Conservation (phyloP, 2,797 vertebrate genomes). For the Harpagifer antarcticus region DNA sequence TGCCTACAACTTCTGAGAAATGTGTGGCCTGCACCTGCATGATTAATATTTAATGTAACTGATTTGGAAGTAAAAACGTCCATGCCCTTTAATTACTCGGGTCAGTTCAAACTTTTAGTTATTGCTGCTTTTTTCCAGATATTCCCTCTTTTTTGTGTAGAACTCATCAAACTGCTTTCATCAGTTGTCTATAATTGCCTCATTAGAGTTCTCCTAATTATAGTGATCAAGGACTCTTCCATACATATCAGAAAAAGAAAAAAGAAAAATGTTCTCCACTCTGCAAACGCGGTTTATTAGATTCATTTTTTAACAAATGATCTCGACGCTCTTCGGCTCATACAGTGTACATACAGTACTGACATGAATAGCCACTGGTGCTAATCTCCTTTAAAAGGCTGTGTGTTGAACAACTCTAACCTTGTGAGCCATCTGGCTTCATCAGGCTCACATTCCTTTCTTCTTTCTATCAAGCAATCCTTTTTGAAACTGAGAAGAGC, state of each 20-base stretch:
- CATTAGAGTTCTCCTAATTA: constrained; percentile 85
- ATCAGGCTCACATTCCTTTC: constrained; percentile 65
- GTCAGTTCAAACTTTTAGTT: constrained; percentile 77
- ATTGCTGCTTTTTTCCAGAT: constrained; percentile 64
- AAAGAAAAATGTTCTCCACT: constrained; percentile 50
- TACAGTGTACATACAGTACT: constrained; percentile 24
- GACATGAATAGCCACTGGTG: constrained; percentile 23
- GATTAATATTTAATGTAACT: constrained; percentile 80
- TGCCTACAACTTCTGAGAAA: constrained; percentile 58
- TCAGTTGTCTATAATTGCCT: constrained; percentile 86
- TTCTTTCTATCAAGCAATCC: constrained; percentile 19
- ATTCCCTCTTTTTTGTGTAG: constrained; percentile 61
- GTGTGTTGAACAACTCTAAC: constrained; percentile 65
- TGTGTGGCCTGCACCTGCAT: constrained; percentile 75
- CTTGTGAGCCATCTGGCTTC: constrained; percentile 76
- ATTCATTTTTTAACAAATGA: constrained; percentile 52
- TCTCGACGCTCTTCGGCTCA: constrained; percentile 42
- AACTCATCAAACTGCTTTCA: constrained; percentile 83
- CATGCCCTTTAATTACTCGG: constrained; percentile 77
- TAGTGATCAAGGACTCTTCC: constrained; percentile 82
- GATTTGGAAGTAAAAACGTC: constrained; percentile 73
- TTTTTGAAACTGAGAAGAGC: constrained; percentile 51
- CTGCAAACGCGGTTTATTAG: constrained; percentile 63
- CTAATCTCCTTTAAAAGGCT: constrained; percentile 36
- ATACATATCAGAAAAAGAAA: constrained; percentile 73